Percentiles rank a stretch among this genome's conserved stretches.
phyloP scores from a whole-genome alignment of 1,140 invertebrate species.

The Orchesella cincta region DNA sequence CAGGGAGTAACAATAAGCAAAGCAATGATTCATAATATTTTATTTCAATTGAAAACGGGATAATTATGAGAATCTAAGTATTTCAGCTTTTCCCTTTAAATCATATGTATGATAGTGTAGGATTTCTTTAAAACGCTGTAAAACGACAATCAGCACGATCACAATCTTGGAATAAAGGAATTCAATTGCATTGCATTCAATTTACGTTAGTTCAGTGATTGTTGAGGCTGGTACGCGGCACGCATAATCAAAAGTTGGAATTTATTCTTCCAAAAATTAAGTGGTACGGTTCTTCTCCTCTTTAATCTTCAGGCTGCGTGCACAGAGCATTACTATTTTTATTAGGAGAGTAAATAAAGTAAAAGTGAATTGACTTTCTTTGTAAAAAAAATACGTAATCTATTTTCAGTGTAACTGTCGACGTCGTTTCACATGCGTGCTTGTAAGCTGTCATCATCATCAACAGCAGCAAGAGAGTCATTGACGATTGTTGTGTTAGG shows the following conservation, averaged over 20 bases:
- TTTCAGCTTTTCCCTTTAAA: too few relatives aligned
- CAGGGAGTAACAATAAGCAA: too few relatives aligned
- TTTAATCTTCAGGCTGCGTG: neutral
- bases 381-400: neutral
- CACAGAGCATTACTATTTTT: neutral
- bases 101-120: neutral
- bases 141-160: conserved; percentile 3
- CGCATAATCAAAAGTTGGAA: too few relatives aligned
- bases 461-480: too few relatives aligned
- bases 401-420: too few relatives aligned
- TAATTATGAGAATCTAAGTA: neutral
- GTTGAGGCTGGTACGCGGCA: too few relatives aligned
- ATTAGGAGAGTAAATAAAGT: neutral
- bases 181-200: neutral
- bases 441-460: too few relatives aligned
- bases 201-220: too few relatives aligned
- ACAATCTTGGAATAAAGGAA: neutral
- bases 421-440: neutral
- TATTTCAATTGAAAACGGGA: neutral
- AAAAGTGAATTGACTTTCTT: neutral
- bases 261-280: neutral
- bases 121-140: neutral
- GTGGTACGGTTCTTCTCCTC: neutral
- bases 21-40: neutral
- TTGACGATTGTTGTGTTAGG: too few relatives aligned